Base-by-base conservation (phyloP, 92 coral and sea anemone species). In the Epizoanthus scotinus region DNA sequence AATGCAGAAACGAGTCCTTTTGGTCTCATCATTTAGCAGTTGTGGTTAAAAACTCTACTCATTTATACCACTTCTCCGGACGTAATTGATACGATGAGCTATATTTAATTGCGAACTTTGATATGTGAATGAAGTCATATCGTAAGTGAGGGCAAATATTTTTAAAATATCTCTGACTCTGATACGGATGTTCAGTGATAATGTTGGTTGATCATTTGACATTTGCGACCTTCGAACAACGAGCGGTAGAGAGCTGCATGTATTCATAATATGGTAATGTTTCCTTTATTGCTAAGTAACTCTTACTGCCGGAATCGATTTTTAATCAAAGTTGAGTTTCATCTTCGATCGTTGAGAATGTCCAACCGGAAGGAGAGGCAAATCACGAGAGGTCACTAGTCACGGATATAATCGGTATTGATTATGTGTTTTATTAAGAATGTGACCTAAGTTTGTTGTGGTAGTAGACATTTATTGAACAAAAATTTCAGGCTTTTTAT, bases 201-300 rank as follows among this genome's bases (percentile, higher is more conserved):
- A 24, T 62, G 67, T 31, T 62, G 34, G 31, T 62, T 62, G 27
- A 18, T 24, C 67, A 61, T 24, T 62, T 62, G 67, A 62, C 24
- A 62, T 60, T 47, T 47, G 10, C 10, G 10, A 47, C 17, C 10
- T 47, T 9, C 12, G 52, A 47, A 47, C 52, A 47, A 47, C 52
- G 52, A 6, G 52, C 52, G 52, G 52, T 47, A 47, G 52, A 47
- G 52, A 21, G 67, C 12, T 62, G 27, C 13, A 62, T 27, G 27
- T 62, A 62, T 27, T 31, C 67, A 6, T 26, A 15, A 62, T 31
- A 15, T 62, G n/a, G 67, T 24, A 19, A 26, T 38, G 17, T 62
- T 60, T 6, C 31, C 67, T 10, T 62, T 2, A 26, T 20, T 26
- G 36, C 31, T 10, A 47, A 47, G 52, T 47, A 47, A 47, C 15